Base-by-base conservation (phyloP, 2,888 invertebrate genomes). In the Tuberolachnus salignus region DNA sequence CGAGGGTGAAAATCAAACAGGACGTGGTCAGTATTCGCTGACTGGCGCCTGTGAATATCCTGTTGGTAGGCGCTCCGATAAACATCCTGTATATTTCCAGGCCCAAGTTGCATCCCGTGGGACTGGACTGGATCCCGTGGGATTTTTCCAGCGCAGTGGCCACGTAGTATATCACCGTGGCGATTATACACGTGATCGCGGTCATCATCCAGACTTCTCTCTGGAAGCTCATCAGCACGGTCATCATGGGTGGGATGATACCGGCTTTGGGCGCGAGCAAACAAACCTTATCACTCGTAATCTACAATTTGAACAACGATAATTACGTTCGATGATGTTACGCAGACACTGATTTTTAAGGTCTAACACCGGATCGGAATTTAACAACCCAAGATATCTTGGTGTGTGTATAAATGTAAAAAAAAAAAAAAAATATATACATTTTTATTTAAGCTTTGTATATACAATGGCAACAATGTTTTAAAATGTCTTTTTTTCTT, bases 211-310 rank as follows among this genome's bases (percentile, higher is more conserved):
- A 86, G 23, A 83, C 83, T 34, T 81, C 83, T 81, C 69, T 74
- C 23, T 84, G 82, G 80, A 86, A 86, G 70, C 85, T 85, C 70
- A 84, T 83, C 81, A 86, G 85, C 4, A 86, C 84, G 57, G 85
- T 84, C 73, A 85, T 82, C 86, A 87, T 87, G 71, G 86, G 85
- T 0, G 88, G 87, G 19, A 87, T 84, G 67, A 83, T 82, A 16
- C 83, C 81, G 1, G 87, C 84, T 83, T 87, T 86, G 0, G 87
- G 87, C 1, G 86, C 86, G 3, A 87, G 82, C 14, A 87, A 82
- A 81, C 88, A 87, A 11, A 87, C 83, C 44, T 84, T 82, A 81
- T 88, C 87, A 80, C 83, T 85, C 13, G 83, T 84, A n/a, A 86
- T 83, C 23, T 80, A 80, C 44, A 16, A 16, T 13, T 51, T 16